Evolutionary conservation across 2,888 invertebrate genomes (phyloP).

Genomic region (Caradrina kadenii): DNA sequence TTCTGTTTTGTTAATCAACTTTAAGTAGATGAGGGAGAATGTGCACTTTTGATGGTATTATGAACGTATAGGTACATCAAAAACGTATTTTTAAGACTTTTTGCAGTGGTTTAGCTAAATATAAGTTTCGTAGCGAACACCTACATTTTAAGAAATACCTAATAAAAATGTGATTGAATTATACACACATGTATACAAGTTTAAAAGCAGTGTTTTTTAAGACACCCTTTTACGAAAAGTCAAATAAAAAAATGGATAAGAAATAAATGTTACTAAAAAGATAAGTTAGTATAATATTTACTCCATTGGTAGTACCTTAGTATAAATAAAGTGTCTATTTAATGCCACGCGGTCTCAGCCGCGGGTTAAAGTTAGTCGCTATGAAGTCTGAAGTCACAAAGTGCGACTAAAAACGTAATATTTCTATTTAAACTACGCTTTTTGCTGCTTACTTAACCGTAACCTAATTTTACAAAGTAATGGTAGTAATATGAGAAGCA

Average conservation of each 20-base stretch:
- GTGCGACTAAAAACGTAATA: constrained; percentile 29
- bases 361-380: constrained; percentile 8
- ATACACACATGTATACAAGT: too few relatives aligned
- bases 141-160: too few relatives aligned
- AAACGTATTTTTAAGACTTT: neutral
- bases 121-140: too few relatives aligned
- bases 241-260: neutral
- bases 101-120: neutral
- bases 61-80: neutral
- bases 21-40: constrained; percentile 14
- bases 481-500: constrained; percentile 30
- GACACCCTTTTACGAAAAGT: too few relatives aligned
- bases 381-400: constrained; percentile 25
- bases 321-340: neutral
- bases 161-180: too few relatives aligned
- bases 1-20: constrained; percentile 51
- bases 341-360: neutral
- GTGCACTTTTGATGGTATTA: constrained; percentile 16
- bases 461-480: constrained; percentile 41
- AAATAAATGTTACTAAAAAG: neutral
- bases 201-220: too few relatives aligned
- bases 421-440: constrained; percentile 29
- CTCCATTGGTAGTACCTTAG: neutral
- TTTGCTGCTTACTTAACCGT: constrained; percentile 33
- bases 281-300: neutral